Conservation (phyloP, 2,888 invertebrate genomes). For the Phyto melanocephala region DNA sequence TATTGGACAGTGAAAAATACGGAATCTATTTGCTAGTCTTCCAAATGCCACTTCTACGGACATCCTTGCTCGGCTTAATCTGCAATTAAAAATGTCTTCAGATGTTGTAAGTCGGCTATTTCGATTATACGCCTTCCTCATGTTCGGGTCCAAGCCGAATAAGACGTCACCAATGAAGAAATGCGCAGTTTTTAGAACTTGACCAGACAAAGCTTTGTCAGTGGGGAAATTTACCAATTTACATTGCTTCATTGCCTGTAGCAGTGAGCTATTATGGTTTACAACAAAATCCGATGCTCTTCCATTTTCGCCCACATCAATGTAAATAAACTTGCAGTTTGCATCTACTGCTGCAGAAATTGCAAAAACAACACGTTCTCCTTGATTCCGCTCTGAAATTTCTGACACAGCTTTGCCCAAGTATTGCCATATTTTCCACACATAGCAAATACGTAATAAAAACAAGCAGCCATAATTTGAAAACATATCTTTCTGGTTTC, state of each 20-base stretch:
- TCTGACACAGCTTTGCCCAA: no score
- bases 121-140: background rate
- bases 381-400: no score
- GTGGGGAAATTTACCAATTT: background rate
- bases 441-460: no score
- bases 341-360: background rate
- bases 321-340: background rate
- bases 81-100: conserved; percentile 6
- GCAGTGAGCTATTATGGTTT: background rate
- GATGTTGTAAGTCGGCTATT: background rate
- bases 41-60: conserved; percentile 22
- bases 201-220: conserved; percentile 15
- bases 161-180: conserved; percentile 9
- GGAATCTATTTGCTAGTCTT: conserved; percentile 22
- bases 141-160: background rate
- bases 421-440: no score
- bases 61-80: background rate
- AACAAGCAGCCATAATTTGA: no score
- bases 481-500: no score
- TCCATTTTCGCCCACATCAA: conserved; percentile 3
- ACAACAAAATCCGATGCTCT: background rate
- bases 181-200: background rate
- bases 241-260: background rate
- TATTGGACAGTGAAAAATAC: conserved; percentile 24
- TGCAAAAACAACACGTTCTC: no score